Conservation (phyloP, 1,140 invertebrate genomes). For the Brachionus sp. region DNA sequence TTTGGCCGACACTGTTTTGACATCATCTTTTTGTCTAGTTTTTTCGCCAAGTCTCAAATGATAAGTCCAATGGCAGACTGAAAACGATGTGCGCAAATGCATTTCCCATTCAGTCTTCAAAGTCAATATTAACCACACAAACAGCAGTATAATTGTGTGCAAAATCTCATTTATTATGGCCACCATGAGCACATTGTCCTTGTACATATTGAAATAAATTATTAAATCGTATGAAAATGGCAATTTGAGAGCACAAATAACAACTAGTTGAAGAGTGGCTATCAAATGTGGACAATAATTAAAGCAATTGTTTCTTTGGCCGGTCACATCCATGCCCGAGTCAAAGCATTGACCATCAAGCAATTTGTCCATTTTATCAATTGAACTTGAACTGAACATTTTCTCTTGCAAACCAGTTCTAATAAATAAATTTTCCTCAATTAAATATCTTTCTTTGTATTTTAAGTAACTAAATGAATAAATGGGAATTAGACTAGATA, state of each 20-base stretch:
- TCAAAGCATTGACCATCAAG: not conserved
- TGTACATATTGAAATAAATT: conserved; percentile 4
- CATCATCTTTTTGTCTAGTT: not conserved
- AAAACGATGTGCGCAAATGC: conserved; percentile 25
- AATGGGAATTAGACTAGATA: not conserved
- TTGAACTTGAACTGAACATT: not conserved
- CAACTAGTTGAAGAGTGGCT: conserved; percentile 8
- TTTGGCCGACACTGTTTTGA: not conserved
- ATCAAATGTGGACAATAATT: conserved; percentile 37
- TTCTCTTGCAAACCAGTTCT: not conserved
- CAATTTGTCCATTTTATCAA: not conserved
- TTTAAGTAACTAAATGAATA: conserved; percentile 30
- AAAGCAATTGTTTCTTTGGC: not conserved
- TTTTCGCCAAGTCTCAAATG: conserved; percentile 21
- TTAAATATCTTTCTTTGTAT: conserved; percentile 3
- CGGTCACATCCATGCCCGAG: not conserved
- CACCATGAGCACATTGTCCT: not conserved
- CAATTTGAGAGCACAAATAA: not conserved
- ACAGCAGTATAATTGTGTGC: conserved; percentile 13
- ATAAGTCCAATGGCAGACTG: conserved; percentile 16
- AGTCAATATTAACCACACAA: not conserved
- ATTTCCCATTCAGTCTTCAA: conserved; percentile 12
- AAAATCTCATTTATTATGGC: conserved; percentile 12
- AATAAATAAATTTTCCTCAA: conserved; percentile 1
- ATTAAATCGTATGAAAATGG: conserved; percentile 25